Evolutionary conservation across 2,797 vertebrate species (phyloP), one percentile per base, ranked within the genome.

Genomic region (Lacerta agilis): DNA sequence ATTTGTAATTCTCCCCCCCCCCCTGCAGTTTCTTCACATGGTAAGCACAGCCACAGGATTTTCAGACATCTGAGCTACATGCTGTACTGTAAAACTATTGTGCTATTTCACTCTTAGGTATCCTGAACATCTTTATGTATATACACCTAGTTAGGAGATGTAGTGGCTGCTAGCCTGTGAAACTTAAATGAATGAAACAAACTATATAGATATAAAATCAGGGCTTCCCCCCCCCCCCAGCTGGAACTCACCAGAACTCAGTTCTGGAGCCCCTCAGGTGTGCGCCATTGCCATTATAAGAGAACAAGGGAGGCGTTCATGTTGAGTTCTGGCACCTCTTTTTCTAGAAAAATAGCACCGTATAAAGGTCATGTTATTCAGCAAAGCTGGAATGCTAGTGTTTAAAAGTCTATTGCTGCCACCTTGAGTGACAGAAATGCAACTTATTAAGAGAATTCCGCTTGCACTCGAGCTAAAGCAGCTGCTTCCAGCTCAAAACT

Each of bases 11-110:
- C 84, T 90, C 71, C 77, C 49, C 82, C 92, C 79, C 76, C 79
- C 86, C 92, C 69, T 92, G 90, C 87, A 79, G 3, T 92, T 92
- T 91, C 86, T 55, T 36, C 29, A 81, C 5, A n/a, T 36, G 61
- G 2, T 79, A 55, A 69, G 64, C n/a, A 66, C 3, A 67, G 55
- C 27, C 80, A 27, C 7, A 20, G 3, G 6, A 18, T 45, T 67
- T 33, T 55, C 41, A 8, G 36, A 67, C 33, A 18, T 27, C 61
- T 7, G 67, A 3, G 66, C 82, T 91, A 87, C 33, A 0, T 71
- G 55, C 23, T 36, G 15, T 86, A 80, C 71, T 78, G 86, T 84
- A 87, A 67, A 90, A 86, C 17, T 82, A 76, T 78, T 69, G 49
- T 71, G 71, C 55, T 3, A 11, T 83, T 87, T 84, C 88, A 72